Evolutionary conservation across 2,888 invertebrate species (phyloP).

Genomic region (Pristionchus mayeri): DNA sequence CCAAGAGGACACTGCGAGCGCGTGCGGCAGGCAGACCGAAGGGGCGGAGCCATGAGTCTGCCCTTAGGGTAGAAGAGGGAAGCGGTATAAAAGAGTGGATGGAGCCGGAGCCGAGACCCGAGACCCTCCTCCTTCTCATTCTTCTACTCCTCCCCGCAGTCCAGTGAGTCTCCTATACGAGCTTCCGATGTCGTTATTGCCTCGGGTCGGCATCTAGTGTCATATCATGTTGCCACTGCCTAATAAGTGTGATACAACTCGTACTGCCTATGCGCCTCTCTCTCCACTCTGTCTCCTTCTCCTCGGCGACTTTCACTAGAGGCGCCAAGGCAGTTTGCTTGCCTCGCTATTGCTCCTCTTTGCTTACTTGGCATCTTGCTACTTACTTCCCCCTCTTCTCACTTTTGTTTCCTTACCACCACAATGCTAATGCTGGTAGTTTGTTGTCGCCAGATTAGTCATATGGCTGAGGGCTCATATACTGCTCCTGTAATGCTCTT

Average conservation of each 20-base stretch:
- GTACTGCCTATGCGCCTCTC: constrained; percentile 28
- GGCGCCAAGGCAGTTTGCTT: constrained; percentile 35
- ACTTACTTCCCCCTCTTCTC: neutral
- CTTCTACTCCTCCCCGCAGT: neutral
- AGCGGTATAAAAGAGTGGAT: constrained; percentile 17
- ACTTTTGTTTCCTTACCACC: constrained; percentile 25
- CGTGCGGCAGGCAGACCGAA: neutral
- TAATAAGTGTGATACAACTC: neutral
- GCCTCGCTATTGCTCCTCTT: neutral
- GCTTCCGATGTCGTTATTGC: too few species aligned
- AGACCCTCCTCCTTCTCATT: neutral
- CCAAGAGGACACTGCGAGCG: constrained; percentile 1
- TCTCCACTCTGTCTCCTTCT: neutral
- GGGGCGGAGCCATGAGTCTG: constrained; percentile 18
- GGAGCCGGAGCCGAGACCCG: neutral
- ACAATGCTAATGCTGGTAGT: neutral
- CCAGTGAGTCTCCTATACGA: neutral
- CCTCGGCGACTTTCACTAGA: neutral
- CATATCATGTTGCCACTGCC: neutral
- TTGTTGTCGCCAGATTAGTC: neutral
- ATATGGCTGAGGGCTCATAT: constrained; percentile 12
- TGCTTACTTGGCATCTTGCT: constrained; percentile 2
- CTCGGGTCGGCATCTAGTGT: neutral
- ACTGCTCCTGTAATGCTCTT: neutral
- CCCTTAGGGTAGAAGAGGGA: constrained; percentile 25